Conservation (phyloP, 2,113 vertebrate genomes). For the Carlito syrichta region DNA sequence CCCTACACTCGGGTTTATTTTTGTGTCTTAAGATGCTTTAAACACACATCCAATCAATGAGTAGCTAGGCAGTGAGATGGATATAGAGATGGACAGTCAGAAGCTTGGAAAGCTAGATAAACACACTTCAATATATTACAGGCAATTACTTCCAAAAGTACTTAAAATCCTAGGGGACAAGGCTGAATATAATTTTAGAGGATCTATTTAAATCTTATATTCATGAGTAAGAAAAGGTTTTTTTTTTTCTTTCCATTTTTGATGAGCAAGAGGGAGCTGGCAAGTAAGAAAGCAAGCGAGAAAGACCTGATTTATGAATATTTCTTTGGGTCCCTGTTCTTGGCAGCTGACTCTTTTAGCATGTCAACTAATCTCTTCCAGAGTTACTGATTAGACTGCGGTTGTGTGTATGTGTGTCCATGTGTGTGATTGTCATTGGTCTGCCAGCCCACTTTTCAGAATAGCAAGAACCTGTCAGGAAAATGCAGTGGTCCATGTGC, state of each 20-base stretch:
- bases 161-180: constrained; percentile 25
- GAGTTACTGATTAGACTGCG: neutral
- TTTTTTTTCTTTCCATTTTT: neutral
- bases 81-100: neutral
- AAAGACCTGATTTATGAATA: neutral
- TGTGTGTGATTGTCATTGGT: neutral
- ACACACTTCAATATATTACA: neutral
- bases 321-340: neutral
- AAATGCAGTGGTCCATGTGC: neutral
- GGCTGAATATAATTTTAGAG: constrained; percentile 30
- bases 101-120: neutral
- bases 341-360: neutral
- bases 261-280: neutral
- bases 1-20: constrained; percentile 54
- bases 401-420: no score
- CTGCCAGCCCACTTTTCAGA: neutral
- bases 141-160: constrained; percentile 13
- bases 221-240: neutral
- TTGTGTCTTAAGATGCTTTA: constrained; percentile 48
- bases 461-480: neutral
- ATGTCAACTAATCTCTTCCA: neutral
- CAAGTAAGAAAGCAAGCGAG: neutral
- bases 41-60: neutral
- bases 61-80: neutral
- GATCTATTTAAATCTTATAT: constrained; percentile 52